These are phyloP conservation scores for Tor tambroides DNA, from an alignment of 2,113 vertebrate genomes.

Conservation along the genomic window DNA sequence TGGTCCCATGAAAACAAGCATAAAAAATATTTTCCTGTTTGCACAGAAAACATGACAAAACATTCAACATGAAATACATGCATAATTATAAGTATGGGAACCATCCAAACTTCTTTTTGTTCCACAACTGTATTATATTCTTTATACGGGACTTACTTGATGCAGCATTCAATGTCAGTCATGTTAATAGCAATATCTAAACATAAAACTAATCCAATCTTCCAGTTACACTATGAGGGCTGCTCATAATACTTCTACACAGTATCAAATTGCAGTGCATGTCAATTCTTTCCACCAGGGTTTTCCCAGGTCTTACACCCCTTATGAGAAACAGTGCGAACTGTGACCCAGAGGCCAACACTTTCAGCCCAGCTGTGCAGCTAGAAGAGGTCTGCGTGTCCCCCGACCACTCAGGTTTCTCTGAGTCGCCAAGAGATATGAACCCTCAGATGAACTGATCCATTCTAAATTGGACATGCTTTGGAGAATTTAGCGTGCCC, in stretches of 20 bases:
- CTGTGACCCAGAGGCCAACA: conserved; percentile 4
- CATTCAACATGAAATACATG: not conserved
- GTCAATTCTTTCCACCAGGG: conserved; percentile 22
- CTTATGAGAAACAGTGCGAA: conserved; percentile 7
- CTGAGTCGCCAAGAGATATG: conserved; percentile 26
- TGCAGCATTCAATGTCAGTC: not conserved
- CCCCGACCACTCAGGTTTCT: conserved; percentile 51
- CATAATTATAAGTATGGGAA: not conserved
- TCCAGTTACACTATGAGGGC: not conserved
- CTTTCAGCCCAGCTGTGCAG: conserved; percentile 15
- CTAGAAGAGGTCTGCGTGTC: conserved; percentile 47
- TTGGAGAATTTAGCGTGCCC: conserved; percentile 40
- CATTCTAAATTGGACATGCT: conserved; percentile 33
- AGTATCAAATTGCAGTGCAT: conserved; percentile 30
- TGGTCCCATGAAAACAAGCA: not conserved
- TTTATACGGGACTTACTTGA: not conserved
- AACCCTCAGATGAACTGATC: conserved; percentile 11
- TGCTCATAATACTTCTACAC: conserved; percentile 1
- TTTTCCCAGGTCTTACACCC: not conserved
- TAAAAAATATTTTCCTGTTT: conserved; percentile 4
- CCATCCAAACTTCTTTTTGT: no score
- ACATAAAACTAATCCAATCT: conserved; percentile 30
- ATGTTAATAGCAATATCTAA: not conserved
- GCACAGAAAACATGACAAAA: not conserved
- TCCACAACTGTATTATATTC: no score